A percentile compares a stretch with the other conserved stretches of the same genome.
phyloP scores from a whole-genome alignment of 2,113 vertebrate species.

The Meleagris gallopavo region DNA sequence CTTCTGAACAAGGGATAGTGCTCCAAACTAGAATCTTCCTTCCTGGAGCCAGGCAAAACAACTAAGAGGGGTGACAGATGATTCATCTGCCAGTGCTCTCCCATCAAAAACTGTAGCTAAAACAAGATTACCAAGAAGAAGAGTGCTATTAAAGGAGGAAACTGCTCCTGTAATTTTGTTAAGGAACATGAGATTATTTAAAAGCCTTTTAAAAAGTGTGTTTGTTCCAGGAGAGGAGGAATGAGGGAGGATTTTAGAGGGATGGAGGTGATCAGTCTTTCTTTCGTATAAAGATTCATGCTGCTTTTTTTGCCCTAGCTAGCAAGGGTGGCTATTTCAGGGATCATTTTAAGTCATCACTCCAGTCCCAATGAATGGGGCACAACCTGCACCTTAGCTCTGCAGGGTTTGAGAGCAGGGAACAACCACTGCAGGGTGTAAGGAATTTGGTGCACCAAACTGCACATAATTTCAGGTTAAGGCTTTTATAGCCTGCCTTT shows the following conservation, averaged over 20 bases:
- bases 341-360: neutral
- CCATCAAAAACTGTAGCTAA: slow-evolving; percentile 60
- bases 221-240: slow-evolving; percentile 46
- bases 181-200: slow-evolving; percentile 67
- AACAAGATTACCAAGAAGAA: slow-evolving; percentile 68
- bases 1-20: neutral
- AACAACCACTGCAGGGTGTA: fast-evolving
- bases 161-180: slow-evolving; percentile 64
- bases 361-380: slow-evolving; percentile 3
- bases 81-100: slow-evolving; percentile 37
- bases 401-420: neutral
- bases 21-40: slow-evolving; percentile 22
- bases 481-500: neutral
- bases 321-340: neutral
- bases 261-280: slow-evolving; percentile 28
- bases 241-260: slow-evolving; percentile 47
- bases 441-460: neutral
- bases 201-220: slow-evolving; percentile 63
- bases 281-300: slow-evolving; percentile 42
- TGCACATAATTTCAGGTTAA: neutral
- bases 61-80: slow-evolving; percentile 21
- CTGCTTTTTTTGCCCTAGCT: neutral
- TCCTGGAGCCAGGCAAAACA: slow-evolving; percentile 49
- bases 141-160: slow-evolving; percentile 71
- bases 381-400: neutral